Evolutionary conservation across 1,140 invertebrate species (phyloP), one percentile per base, ranked within the genome.

Genomic region (Elymnias hypermnestra): DNA sequence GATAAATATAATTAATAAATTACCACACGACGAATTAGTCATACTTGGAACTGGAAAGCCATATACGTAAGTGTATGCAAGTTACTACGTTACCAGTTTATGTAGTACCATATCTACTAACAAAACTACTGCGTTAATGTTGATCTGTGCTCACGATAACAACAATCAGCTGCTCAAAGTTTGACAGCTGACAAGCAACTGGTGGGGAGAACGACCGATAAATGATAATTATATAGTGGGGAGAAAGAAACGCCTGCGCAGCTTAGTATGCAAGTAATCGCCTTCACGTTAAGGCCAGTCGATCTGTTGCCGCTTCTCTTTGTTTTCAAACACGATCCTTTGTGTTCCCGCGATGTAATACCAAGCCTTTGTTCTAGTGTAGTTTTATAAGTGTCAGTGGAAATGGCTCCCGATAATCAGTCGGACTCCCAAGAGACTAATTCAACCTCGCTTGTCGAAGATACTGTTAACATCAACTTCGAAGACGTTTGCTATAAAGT

Each of bases 151-250:
- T 35, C 36, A 10, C 41, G 68, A 72, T 68, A 75, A 68, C 59
- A 35, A 39, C 53, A 65, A 62, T 60, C 57, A 63, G 55, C 59
- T 64, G 61, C 42, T 53, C 39, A 35, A 41, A 28, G 37, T 41
- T 57, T 33, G 51, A 51, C 61, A 69, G 57, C 57, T 63, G 55
- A 43, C 15, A 37, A 37, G 10, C 33, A 28, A 23, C 13, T 15
- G 55, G 67, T 57, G 72, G 73, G 75, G 72, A 71, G 67, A 81
- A 77, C 72, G 72, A 75, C 68, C 70, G 73, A 81, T 81, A 81
- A 76, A 63, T 49, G 36, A 19, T 15, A 36, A 74, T 57, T 49
- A 33, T 21, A 23, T 44, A 49, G 46, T 45, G 26, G 9, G 29
- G 14, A 29, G 26, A 12, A 12, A 37, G 33, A 43, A 52, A 25